Evolutionary conservation across 2,888 invertebrate species (phyloP).

Genomic region (Camptogramma bilineatum): DNA sequence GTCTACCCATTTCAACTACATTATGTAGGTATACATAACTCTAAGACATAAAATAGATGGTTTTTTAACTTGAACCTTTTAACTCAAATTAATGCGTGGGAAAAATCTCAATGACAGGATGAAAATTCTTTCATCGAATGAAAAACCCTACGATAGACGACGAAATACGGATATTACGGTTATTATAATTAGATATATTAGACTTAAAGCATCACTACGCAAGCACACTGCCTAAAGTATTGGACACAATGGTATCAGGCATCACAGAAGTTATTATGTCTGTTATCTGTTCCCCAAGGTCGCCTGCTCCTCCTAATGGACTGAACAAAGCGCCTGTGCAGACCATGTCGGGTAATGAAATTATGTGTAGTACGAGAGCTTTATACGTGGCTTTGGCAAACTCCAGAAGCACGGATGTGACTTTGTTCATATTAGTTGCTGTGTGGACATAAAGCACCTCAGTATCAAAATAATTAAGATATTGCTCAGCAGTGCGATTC

Average conservation of each 20-base stretch:
- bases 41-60: no score
- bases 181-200: neutral
- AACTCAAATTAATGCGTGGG: no score
- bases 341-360: conserved; percentile 54
- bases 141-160: no score
- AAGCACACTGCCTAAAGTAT: neutral
- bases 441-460: conserved; percentile 1
- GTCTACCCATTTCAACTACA: neutral
- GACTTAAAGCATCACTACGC: neutral
- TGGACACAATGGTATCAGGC: conserved; percentile 34
- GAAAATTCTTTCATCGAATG: no score
- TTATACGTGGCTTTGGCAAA: conserved; percentile 34
- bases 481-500: no score
- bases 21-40: no score
- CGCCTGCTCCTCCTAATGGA: conserved; percentile 49
- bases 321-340: conserved; percentile 39
- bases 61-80: no score
- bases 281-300: conserved; percentile 56
- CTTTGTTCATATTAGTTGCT: conserved; percentile 12
- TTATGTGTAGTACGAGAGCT: conserved; percentile 46
- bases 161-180: neutral
- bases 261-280: conserved; percentile 60
- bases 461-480: neutral
- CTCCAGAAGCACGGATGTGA: conserved; percentile 16
- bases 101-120: no score